phyloP scores from a whole-genome alignment of 2,888 invertebrate species.

The Nomada ferruginata region DNA sequence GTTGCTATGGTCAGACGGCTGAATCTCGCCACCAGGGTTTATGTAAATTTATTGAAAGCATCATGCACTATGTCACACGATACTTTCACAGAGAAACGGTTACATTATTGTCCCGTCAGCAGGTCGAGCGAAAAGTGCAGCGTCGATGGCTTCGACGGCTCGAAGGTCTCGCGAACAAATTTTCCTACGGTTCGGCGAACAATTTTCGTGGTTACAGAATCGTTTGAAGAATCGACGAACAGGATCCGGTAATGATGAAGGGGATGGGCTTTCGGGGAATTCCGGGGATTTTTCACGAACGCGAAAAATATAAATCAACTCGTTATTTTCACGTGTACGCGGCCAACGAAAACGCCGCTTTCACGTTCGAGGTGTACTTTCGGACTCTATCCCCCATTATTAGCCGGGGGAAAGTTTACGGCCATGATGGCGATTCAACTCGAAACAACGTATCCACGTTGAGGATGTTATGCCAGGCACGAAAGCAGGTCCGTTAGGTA shows the following conservation, averaged over 20 bases:
- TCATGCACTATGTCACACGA: slow-evolving; percentile 16
- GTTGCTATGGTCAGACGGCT: neutral
- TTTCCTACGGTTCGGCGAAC: neutral
- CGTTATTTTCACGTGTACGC: slow-evolving; percentile 41
- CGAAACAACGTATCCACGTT: slow-evolving; percentile 43
- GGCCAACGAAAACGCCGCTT: slow-evolving; percentile 6
- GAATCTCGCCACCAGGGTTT: slow-evolving; percentile 6
- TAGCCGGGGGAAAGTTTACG: slow-evolving; percentile 58
- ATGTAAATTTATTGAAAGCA: slow-evolving; percentile 39
- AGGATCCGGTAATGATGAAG: neutral
- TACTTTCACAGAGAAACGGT: slow-evolving; percentile 19
- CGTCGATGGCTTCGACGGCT: neutral
- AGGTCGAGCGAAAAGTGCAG: neutral
- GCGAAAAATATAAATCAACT: slow-evolving; percentile 29
- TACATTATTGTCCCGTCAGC: slow-evolving; percentile 37
- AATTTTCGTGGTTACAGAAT: neutral
- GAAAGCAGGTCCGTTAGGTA: slow-evolving; percentile 62
- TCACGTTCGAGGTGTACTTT: slow-evolving; percentile 38
- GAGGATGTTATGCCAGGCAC: slow-evolving; percentile 66
- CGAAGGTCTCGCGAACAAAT: neutral
- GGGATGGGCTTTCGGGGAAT: too few species aligned
- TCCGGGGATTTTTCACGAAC: neutral
- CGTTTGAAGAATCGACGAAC: neutral
- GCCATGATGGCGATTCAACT: slow-evolving; percentile 46
- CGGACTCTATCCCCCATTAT: slow-evolving; percentile 61